A percentile compares a stretch with the other conserved stretches of the same genome.
phyloP scores from a whole-genome alignment of 2,888 invertebrate species.

The Unio delphinus region DNA sequence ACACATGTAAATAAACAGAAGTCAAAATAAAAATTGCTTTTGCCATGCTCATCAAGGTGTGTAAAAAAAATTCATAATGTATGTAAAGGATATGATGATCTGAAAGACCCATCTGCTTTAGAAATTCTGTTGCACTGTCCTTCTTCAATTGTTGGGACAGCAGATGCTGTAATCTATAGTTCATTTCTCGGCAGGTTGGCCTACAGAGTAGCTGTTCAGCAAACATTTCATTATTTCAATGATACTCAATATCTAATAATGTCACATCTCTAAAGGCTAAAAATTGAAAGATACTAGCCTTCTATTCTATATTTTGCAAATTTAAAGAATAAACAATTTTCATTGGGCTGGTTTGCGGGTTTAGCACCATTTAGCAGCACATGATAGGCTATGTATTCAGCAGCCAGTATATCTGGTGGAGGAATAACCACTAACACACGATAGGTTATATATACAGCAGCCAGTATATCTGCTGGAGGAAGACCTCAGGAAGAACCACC shows the following conservation, averaged over 20 bases:
- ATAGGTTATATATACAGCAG: too few relatives aligned
- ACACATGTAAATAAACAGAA: constrained; percentile 1
- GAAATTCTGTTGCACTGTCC: constrained; percentile 14
- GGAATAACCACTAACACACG: too few relatives aligned
- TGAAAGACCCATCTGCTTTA: constrained; percentile 28
- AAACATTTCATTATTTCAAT: not conserved
- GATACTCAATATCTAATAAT: not conserved
- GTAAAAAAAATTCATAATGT: not conserved
- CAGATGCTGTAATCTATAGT: constrained; percentile 16
- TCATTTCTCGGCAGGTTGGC: constrained; percentile 25
- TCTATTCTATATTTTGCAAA: too few relatives aligned
- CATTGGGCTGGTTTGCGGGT: too few relatives aligned
- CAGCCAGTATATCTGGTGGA: too few relatives aligned
- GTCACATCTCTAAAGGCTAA: not conserved
- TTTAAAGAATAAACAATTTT: too few relatives aligned
- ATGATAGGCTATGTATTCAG: too few relatives aligned
- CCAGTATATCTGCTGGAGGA: too few relatives aligned
- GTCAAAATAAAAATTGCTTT: not conserved
- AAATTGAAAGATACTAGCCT: too few relatives aligned
- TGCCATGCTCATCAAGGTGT: not conserved
- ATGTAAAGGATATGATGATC: constrained; percentile 39
- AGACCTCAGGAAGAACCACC: too few relatives aligned
- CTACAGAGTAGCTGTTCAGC: constrained; percentile 33
- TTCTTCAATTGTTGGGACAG: constrained; percentile 17
- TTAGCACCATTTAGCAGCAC: too few relatives aligned